Percentiles rank a stretch among this genome's conserved stretches.
Conservation (phyloP, 2,797 vertebrate genomes). For the Spondyliosoma cantharus region DNA sequence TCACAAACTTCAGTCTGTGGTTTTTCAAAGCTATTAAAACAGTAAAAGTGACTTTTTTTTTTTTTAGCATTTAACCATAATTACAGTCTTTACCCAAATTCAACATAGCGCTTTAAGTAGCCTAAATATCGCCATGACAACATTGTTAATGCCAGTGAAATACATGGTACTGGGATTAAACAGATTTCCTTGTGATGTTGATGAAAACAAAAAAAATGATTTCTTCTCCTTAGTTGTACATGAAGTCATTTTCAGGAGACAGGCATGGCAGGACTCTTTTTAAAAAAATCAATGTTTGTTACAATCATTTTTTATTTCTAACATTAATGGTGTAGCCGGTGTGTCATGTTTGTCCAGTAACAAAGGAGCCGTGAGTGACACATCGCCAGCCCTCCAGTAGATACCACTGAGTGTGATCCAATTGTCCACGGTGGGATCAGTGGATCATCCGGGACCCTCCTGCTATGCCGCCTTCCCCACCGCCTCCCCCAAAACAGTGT, state of each 20-base stretch:
- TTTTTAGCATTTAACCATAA: neutral
- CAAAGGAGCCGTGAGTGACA: slow-evolving; percentile 65
- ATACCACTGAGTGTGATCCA: slow-evolving; percentile 80
- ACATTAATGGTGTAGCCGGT: neutral
- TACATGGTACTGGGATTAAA: neutral
- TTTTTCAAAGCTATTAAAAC: neutral
- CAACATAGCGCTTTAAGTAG: neutral
- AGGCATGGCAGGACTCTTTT: neutral
- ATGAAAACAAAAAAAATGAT: neutral
- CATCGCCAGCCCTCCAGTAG: slow-evolving; percentile 68
- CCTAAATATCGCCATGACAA: neutral
- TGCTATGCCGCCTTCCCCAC: slow-evolving; percentile 65
- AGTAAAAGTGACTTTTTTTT: neutral
- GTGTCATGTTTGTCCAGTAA: slow-evolving; percentile 30
- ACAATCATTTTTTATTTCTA: neutral
- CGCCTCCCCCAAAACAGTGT: slow-evolving; percentile 66
- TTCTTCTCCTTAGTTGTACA: neutral
- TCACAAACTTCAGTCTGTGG: neutral
- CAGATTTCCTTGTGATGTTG: neutral
- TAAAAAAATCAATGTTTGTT: neutral
- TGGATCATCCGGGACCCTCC: slow-evolving; percentile 78
- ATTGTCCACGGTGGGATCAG: slow-evolving; percentile 82
- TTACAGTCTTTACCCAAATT: neutral
- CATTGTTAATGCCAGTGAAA: neutral
- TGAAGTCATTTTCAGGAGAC: neutral